Evolutionary conservation across 1,140 invertebrate species (phyloP).

Genomic region (Apis florea): DNA sequence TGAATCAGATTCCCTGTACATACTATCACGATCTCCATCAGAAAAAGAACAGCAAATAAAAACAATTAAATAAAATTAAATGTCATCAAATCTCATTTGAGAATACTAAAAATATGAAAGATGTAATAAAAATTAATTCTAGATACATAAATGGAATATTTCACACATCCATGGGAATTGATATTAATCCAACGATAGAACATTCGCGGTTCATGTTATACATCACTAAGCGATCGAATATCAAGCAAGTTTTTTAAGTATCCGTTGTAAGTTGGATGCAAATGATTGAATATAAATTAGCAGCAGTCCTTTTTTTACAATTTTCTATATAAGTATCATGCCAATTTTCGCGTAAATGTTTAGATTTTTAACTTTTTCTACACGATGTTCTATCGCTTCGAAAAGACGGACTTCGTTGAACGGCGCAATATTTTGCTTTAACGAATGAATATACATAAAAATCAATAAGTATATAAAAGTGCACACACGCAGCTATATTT

Average conservation of each 20-base stretch:
- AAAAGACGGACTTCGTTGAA: slow-evolving; percentile 22
- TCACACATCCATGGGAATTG: slow-evolving; percentile 2
- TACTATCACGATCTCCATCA: background rate
- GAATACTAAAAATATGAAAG: background rate
- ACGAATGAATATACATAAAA: background rate
- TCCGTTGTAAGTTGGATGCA: background rate
- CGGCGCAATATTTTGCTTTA: background rate
- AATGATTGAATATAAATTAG: background rate
- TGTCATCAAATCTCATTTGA: background rate
- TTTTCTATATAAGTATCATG: background rate
- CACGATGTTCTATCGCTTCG: slow-evolving; percentile 24
- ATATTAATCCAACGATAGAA: slow-evolving; percentile 22
- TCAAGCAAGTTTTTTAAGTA: slow-evolving; percentile 31
- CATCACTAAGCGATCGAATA: slow-evolving; percentile 40
- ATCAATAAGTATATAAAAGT: background rate
- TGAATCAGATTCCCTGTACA: background rate
- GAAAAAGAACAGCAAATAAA: background rate
- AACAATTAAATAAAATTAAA: background rate
- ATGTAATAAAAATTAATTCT: background rate
- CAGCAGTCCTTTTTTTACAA: background rate
- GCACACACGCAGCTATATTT: slow-evolving; percentile 34
- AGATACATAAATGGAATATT: background rate
- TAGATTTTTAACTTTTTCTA: slow-evolving; percentile 46
- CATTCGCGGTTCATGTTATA: slow-evolving; percentile 24
- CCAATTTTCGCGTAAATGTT: slow-evolving; percentile 25